These are phyloP conservation scores for Hemitrygon akajei DNA, from an alignment of 2,797 vertebrate species.

Conservation along the genomic window DNA sequence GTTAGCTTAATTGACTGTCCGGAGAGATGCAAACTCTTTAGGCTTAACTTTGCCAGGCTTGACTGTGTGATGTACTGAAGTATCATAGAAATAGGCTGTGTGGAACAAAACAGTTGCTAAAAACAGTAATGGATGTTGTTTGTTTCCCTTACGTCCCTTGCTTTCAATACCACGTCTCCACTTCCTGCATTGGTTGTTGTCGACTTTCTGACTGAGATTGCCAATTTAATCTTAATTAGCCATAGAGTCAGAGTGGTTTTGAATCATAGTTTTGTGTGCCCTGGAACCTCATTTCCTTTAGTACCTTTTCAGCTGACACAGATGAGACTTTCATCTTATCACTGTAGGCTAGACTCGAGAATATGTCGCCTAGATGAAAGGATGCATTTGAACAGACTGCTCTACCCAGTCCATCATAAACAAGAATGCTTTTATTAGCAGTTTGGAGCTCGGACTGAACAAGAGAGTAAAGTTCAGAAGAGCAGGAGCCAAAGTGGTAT, in stretches of 20 bases:
- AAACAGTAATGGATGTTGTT: background rate
- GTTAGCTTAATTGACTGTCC: background rate
- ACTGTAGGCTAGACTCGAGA: background rate
- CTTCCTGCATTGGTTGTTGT: slow-evolving; percentile 2
- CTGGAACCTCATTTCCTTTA: slow-evolving; percentile 13
- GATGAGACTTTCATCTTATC: slow-evolving; percentile 6
- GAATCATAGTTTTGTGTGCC: background rate
- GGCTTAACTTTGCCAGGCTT: background rate
- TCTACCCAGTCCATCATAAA: slow-evolving; percentile 17
- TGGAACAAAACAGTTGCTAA: background rate
- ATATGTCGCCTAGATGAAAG: background rate
- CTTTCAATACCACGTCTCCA: background rate
- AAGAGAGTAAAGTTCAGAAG: background rate
- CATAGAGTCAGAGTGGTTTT: background rate
- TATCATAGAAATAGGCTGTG: too few species aligned
- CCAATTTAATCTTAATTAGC: slow-evolving; percentile 18
- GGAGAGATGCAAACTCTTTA: background rate
- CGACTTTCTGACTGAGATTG: background rate
- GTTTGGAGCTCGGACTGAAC: slow-evolving; percentile 2
- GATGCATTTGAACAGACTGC: background rate
- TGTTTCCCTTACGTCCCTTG: background rate
- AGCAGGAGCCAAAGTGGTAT: background rate
- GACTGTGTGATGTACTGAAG: background rate
- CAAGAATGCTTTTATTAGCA: background rate
- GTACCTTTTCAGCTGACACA: slow-evolving; percentile 1